Evolutionary conservation across 2,113 vertebrate species (phyloP).

Genomic region (Rana temporaria): DNA sequence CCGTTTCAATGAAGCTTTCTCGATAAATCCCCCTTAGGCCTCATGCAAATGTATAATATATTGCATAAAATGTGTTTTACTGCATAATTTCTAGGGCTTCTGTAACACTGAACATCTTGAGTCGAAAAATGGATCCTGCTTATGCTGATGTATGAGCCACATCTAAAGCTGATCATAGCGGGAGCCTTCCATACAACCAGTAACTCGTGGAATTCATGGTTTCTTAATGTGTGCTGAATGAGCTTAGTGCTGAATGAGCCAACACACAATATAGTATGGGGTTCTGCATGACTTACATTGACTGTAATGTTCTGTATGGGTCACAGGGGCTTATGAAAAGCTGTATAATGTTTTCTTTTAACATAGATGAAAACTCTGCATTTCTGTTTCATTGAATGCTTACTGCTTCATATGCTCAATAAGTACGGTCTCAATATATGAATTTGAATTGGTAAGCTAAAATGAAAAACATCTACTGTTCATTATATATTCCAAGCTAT

Average conservation of each 20-base stretch:
- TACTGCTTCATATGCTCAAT: not conserved
- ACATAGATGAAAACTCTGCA: conserved; percentile 10
- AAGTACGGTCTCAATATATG: not conserved
- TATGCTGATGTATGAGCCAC: not conserved
- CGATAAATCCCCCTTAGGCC: no score
- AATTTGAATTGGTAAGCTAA: not conserved
- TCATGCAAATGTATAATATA: no score
- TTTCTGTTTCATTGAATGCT: not conserved
- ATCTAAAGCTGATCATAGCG: not conserved
- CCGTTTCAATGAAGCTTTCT: no score
- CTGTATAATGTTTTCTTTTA: conserved; percentile 10
- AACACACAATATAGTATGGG: not conserved
- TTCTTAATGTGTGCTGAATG: not conserved
- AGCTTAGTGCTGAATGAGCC: not conserved
- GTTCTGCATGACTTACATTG: conserved; percentile 32
- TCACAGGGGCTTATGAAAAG: conserved; percentile 7
- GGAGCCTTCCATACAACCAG: not conserved
- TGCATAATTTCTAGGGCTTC: no score
- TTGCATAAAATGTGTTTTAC: no score
- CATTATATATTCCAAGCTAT: no score
- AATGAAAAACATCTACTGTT: not conserved
- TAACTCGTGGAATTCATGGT: not conserved
- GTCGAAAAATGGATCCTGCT: no score
- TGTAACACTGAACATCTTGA: no score
- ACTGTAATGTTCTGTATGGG: conserved; percentile 30